phyloP scores from a whole-genome alignment of 2,113 vertebrate species.

The Lasiurus cinereus region DNA sequence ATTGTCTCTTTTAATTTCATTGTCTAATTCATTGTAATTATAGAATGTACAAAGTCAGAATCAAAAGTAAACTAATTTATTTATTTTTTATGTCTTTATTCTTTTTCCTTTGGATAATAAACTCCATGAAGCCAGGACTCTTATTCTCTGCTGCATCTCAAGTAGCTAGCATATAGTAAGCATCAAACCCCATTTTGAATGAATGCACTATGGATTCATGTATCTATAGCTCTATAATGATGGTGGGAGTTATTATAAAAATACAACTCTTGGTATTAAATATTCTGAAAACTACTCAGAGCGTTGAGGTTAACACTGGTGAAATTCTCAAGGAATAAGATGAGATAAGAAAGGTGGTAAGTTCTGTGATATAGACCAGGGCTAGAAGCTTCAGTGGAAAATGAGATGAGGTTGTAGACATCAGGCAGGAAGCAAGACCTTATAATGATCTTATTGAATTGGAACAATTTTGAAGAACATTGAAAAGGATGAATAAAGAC shows the following conservation, averaged over 20 bases:
- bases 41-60: not conserved
- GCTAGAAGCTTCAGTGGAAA: not conserved
- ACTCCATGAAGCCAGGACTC: not conserved
- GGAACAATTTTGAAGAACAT: not conserved
- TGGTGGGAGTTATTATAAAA: not conserved
- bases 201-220: not conserved
- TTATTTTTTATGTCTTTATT: not conserved
- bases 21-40: constrained; percentile 19
- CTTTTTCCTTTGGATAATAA: not conserved
- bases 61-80: not conserved
- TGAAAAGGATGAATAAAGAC: not conserved
- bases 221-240: not conserved
- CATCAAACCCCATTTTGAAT: constrained; percentile 12
- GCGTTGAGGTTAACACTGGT: not conserved
- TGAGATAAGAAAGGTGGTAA: not conserved
- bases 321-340: not conserved
- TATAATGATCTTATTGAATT: not conserved
- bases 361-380: not conserved
- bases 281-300: not conserved
- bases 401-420: not conserved
- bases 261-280: not conserved
- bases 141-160: not conserved
- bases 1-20: not conserved
- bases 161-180: not conserved
- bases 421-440: not conserved